Evolutionary conservation across 2,888 invertebrate genomes (phyloP), one percentile per base, ranked within the genome.

Genomic region (Drosophila pseudotakahashii): DNA sequence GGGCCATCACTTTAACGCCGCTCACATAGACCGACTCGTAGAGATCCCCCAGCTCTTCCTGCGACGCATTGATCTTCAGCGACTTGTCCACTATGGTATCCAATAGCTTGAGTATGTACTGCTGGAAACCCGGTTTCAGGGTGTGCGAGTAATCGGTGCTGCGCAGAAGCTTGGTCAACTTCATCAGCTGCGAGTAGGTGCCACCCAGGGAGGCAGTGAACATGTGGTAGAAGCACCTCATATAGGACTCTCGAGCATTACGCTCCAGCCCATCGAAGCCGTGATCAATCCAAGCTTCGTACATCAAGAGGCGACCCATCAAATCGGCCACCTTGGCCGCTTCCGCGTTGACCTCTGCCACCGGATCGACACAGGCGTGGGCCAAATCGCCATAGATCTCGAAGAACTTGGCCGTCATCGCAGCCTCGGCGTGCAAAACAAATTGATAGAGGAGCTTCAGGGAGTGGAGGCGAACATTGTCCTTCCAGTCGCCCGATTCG

Each of bases 401-500:
- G 39, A 90, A 90, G 63, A 92, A 91, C 55, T 91, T 91, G 0
- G 91, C 89, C 0, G 92, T 91, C 84, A 92, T 89, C 0, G 90
- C 77, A 0, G 89, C 79, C 69, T 92, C 92, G 3, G 92, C 89
- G 58, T 92, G 92, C 0, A 92, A 78, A 0, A 91, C 88, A 70
- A 92, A 90, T 63, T 92, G 92, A 73, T 90, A 91, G 0, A 92
- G 77, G 19, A 92, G 73, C 70, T 90, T 91, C 0, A 92, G 69
- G 0, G 92, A 81, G 66, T 92, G 92, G 13, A 92, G 54, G 10
- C 92, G 90, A 19, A 92, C 92, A 55, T 92, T 90, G n/a, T 91
- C 91, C 70, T 92, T 92, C 92, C 92, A 92, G 68, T 92, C 92
- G 2, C 75, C 59, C 0, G 90, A 77, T 61, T 92, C 92, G 0